Evolutionary conservation across 2,888 invertebrate genomes (phyloP).

Genomic region (Phalera bucephala): DNA sequence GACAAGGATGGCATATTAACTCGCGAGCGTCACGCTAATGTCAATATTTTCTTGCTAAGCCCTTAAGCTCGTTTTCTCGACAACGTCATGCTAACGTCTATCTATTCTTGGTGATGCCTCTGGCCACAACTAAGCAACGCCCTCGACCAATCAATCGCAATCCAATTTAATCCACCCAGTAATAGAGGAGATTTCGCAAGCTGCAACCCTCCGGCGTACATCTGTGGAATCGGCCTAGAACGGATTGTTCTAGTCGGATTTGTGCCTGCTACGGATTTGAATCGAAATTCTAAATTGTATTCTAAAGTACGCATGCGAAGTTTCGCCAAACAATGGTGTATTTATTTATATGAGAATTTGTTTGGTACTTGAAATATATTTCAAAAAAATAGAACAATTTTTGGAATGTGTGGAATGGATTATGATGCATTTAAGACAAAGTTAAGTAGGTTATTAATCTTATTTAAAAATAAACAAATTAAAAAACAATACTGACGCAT

Average conservation of each 20-base stretch:
- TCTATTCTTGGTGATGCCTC: background rate
- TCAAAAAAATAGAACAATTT: too few relatives aligned
- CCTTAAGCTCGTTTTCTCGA: too few relatives aligned
- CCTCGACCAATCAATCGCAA: background rate
- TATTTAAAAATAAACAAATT: too few relatives aligned
- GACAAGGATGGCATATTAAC: too few relatives aligned
- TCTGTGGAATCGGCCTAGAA: slow-evolving; percentile 25
- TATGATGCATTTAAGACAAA: too few relatives aligned
- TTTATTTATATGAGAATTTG: slow-evolving; percentile 1
- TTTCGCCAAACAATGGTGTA: slow-evolving; percentile 12
- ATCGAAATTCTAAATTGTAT: slow-evolving; percentile 25
- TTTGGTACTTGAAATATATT: background rate
- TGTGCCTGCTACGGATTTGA: slow-evolving; percentile 13
- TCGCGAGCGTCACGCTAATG: too few relatives aligned
- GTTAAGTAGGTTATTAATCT: too few relatives aligned
- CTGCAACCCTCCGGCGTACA: slow-evolving; percentile 13
- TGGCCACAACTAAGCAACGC: background rate
- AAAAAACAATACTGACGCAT: too few relatives aligned
- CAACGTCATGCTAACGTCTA: too few relatives aligned
- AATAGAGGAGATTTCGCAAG: slow-evolving; percentile 13
- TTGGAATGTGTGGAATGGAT: too few relatives aligned
- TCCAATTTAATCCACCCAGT: slow-evolving; percentile 1
- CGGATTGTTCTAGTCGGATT: slow-evolving; percentile 30
- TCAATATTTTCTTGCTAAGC: too few relatives aligned
- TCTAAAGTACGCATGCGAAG: slow-evolving; percentile 24